Percentiles rank a stretch among this genome's conserved stretches.
phyloP scores from a whole-genome alignment of 2,113 vertebrate species.

The Forbesichthys agassizii region DNA sequence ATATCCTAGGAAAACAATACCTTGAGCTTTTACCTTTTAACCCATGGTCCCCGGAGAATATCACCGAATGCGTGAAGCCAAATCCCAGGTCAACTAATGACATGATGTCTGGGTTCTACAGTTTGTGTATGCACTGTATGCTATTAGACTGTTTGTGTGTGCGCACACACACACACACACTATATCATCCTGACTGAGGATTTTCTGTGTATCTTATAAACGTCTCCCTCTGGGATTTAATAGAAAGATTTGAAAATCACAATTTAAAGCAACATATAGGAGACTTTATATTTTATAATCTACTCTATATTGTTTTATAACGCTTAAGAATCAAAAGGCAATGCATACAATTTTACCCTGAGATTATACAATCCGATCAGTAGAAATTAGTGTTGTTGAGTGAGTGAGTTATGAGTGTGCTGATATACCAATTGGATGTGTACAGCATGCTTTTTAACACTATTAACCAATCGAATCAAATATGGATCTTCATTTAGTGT shows the following conservation, averaged over 20 bases:
- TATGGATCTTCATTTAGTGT: no score
- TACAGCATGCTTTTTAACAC: no score
- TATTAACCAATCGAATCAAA: no score
- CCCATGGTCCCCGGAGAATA: constrained; percentile 30
- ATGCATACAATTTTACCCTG: no score
- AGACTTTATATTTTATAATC: neutral
- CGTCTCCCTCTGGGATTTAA: constrained; percentile 8
- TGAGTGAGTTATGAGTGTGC: no score
- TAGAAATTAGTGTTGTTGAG: no score
- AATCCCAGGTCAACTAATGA: constrained; percentile 52
- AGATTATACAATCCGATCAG: no score
- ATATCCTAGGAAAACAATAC: neutral
- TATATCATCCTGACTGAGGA: neutral
- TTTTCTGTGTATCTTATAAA: constrained; percentile 36
- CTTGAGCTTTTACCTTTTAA: constrained; percentile 28
- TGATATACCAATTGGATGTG: no score
- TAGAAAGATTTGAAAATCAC: constrained; percentile 16
- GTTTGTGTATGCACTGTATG: constrained; percentile 27
- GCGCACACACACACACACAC: no score
- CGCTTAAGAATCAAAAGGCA: no score
- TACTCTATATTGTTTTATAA: no score
- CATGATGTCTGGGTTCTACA: constrained; percentile 5
- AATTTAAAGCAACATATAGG: neutral
- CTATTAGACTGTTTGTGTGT: constrained; percentile 1
- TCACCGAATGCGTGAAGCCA: constrained; percentile 12